Base-by-base conservation (phyloP, 2,113 vertebrate genomes). In the cattle (Bos taurus) region DNA sequence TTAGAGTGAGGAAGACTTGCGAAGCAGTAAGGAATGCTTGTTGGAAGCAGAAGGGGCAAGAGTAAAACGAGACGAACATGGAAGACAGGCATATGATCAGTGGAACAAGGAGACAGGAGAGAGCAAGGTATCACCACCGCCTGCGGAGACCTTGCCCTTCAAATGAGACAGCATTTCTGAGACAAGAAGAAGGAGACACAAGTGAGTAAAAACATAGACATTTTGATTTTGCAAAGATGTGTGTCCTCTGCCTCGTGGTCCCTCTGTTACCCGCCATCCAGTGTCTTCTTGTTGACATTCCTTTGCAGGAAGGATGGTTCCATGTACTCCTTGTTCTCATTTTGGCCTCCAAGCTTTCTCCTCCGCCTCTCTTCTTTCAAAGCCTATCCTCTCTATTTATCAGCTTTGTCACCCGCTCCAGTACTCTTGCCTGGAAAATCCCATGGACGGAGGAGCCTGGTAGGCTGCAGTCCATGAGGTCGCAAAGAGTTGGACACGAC, bases 361-460 rank as follows among this genome's bases (percentile, higher is more conserved):
- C 77, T 78, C 83, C 15, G 11, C 56, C 52, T 9, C 84, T 71
- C 78, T 82, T 74, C 84, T 94, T 90, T 83, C 19, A 88, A 62
- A 84, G 19, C 50, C 57, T 43, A 12, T 28, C n/a, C 30, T 60
- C 16, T 30, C 30, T 64, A 21, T 64, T 84, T 50, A 10, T 17
- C 67, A 28, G 30, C 78, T 30, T 88, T 12, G 40, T 88, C 56
- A 57, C n/a, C 64, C 64, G 21, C n/a, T 36, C 64, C n/a, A 71
- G 64, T 9, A 1, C n/a, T 71, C 64, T n/a, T 9, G n/a, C 17
- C 64, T 71, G 64, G n/a, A 36, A 4, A 71, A 71, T 9, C 17
- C 64, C n/a, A 71, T 1, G n/a, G n/a, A 21, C 0, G 0, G n/a
- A 0, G 64, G 64, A 36, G 64, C 17, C n/a, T 5, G 17, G 4